Evolutionary conservation across 2,113 vertebrate species (phyloP).

Genomic region (Pomatorhinus ruficollis): DNA sequence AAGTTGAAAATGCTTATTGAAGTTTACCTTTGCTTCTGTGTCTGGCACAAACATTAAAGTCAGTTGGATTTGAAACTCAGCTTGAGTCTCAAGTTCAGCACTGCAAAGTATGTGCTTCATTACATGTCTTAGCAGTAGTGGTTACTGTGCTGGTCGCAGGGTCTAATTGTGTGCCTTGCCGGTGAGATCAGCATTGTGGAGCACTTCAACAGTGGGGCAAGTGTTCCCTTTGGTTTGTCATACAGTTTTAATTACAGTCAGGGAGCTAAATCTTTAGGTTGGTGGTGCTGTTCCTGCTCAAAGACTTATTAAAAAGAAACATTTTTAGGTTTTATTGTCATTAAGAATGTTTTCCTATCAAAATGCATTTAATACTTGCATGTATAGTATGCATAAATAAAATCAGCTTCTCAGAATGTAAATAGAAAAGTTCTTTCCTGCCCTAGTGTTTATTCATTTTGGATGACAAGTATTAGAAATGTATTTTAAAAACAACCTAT

Average conservation of each 20-base stretch:
- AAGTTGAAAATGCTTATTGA: background rate
- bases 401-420: slow-evolving; percentile 25
- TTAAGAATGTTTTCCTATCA: background rate
- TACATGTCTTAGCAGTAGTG: background rate
- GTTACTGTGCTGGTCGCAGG: background rate
- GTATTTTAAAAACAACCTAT: slow-evolving; percentile 67
- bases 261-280: background rate
- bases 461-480: slow-evolving; percentile 52
- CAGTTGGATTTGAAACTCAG: background rate
- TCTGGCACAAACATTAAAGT: background rate
- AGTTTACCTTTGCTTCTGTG: background rate
- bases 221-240: background rate
- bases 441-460: slow-evolving; percentile 45
- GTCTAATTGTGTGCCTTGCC: background rate
- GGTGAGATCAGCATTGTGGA: background rate
- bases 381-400: background rate
- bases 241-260: background rate
- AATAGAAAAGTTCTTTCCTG: slow-evolving; percentile 43
- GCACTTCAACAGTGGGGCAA: background rate
- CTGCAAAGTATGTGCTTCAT: background rate
- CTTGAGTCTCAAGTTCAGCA: background rate
- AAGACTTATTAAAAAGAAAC: background rate
- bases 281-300: background rate
- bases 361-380: background rate
- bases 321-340: background rate